Evolutionary conservation across 1,140 invertebrate genomes (phyloP).

Genomic region (Lepidurus arcticus): DNA sequence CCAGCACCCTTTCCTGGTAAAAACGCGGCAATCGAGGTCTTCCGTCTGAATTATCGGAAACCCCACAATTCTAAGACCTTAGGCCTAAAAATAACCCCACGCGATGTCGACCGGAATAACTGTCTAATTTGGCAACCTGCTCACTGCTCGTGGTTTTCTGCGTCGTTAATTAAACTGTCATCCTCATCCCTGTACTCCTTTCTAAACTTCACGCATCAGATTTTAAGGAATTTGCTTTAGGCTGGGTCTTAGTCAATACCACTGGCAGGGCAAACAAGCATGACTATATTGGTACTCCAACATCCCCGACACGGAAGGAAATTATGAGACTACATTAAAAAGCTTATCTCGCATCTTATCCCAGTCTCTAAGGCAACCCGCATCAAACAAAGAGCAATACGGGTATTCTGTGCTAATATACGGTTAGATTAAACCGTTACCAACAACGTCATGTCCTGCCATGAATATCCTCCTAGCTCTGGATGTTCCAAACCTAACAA

Average conservation of each 20-base stretch:
- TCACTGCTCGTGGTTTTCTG: neutral
- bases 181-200: neutral
- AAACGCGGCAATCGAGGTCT: conserved; percentile 13
- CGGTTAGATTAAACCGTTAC: neutral
- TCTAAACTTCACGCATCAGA: neutral
- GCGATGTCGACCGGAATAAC: neutral
- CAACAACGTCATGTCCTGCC: neutral
- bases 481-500: neutral
- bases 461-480: neutral
- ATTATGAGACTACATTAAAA: neutral
- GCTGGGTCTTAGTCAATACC: neutral
- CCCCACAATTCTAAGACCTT: conserved; percentile 5
- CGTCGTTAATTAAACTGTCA: too few relatives aligned
- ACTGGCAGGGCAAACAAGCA: neutral
- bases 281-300: neutral
- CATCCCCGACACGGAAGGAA: neutral
- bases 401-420: neutral
- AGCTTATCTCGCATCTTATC: neutral
- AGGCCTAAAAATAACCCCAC: neutral
- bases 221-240: conserved; percentile 22
- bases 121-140: neutral
- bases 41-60: conserved; percentile 15
- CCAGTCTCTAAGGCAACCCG: neutral
- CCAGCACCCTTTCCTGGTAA: neutral
- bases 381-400: conserved; percentile 19